Percentiles rank a stretch among this genome's conserved stretches.
Evolutionary conservation across 2,113 vertebrate genomes (phyloP).

Genomic region (Melanostigma gelatinosum): DNA sequence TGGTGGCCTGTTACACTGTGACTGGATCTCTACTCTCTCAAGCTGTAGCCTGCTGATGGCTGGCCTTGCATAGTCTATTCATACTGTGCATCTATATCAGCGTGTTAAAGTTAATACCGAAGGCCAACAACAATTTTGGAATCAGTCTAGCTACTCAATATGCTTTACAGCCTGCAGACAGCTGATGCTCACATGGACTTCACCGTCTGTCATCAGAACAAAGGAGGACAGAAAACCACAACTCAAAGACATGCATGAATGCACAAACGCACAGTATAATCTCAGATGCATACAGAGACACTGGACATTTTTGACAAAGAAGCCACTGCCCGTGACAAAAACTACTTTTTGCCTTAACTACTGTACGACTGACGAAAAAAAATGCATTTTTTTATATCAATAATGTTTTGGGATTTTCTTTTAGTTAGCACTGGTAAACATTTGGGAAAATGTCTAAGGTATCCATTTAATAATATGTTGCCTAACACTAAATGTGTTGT

Average conservation of each 20-base stretch:
- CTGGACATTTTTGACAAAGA: constrained; percentile 46
- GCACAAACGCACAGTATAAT: constrained; percentile 41
- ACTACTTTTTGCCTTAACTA: constrained; percentile 71
- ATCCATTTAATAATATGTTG: constrained; percentile 20
- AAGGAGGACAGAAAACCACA: constrained; percentile 37
- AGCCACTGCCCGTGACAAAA: constrained; percentile 46
- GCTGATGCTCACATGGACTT: constrained; percentile 38
- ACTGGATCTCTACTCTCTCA: constrained; percentile 41
- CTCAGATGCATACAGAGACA: constrained; percentile 39
- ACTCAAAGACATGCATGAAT: constrained; percentile 60
- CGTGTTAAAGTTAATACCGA: constrained; percentile 40
- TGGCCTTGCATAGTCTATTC: constrained; percentile 47
- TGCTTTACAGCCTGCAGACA: constrained; percentile 40
- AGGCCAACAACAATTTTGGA: constrained; percentile 31
- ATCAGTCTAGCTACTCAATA: constrained; percentile 36
- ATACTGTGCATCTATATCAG: constrained; percentile 24
- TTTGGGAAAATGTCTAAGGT: constrained; percentile 18
- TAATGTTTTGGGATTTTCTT: constrained; percentile 38
- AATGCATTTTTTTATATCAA: constrained; percentile 40
- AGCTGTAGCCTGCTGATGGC: constrained; percentile 37
- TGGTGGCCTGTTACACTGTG: constrained; percentile 36
- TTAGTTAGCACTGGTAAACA: constrained; percentile 42
- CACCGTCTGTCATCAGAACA: constrained; percentile 16
- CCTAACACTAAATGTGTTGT: constrained; percentile 31
- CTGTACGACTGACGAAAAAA: constrained; percentile 55